Base-by-base conservation (phyloP, 2,888 invertebrate genomes). In the Smittia aterrima region DNA sequence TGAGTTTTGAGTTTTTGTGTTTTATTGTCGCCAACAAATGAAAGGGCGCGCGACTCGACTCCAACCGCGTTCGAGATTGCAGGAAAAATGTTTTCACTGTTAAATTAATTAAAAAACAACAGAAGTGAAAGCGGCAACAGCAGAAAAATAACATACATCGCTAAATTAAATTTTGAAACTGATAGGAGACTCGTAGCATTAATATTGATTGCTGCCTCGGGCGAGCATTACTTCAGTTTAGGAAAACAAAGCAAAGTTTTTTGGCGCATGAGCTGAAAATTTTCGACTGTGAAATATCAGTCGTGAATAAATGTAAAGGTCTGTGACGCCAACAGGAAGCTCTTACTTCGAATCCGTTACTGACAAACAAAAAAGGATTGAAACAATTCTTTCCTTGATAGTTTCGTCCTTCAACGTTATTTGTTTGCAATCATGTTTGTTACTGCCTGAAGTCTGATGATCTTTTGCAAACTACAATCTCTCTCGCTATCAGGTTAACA, bases 81-180 rank as follows among this genome's bases (percentile, higher is more conserved):
- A 64, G 3, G 64, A 72, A 72, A 72, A 72, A 72, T 72, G 72
- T 72, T 72, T 71, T 71, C 24, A 20, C 72, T 58, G 62, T 62
- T 72, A 72, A 72, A 72, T 72, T 72, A 72, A 72, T 72, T 72
- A 72, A 72, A 72, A 72, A 72, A 72, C 54, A 72, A 72, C 72
- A 72, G 54, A 32, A 72, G 18, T 72, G 62, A 72, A 62, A 72
- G 40, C 40, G 72, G 32, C 22, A 58, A 58, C 58, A 58, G 38
- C 24, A 70, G 16, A n/a, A 53, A 53, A 54, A 24, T 27, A 32
- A 13, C 0, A 38, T 16, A 24, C n/a, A 32, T 62, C 54, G 54
- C 58, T 62, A 62, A 72, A 72, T 72, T 72, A 40, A 72, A 72
- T 72, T 72, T 72, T 20, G 58, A 38, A 72, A 62, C 54, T 72